Evolutionary conservation across 2,888 invertebrate genomes (phyloP).

Genomic region (Tenthredo amoena): DNA sequence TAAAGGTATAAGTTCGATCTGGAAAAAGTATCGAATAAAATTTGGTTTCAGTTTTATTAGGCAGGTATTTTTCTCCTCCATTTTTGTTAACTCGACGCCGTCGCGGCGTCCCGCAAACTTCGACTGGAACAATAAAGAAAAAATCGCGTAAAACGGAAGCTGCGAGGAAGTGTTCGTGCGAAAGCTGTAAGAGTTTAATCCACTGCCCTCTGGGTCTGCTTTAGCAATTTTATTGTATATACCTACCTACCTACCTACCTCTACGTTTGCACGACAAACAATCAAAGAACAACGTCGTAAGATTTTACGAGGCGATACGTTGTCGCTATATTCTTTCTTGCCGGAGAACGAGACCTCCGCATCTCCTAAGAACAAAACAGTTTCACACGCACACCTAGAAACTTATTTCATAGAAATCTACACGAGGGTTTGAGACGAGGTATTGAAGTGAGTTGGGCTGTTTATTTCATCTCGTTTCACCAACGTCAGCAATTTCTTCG

Average conservation of each 20-base stretch:
- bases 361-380: neutral
- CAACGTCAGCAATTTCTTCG: neutral
- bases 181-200: constrained; percentile 3
- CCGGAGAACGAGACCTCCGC: neutral
- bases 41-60: neutral
- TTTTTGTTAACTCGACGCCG: neutral
- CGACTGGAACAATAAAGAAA: neutral
- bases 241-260: neutral
- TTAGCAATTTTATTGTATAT: neutral
- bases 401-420: neutral
- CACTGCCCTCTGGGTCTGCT: constrained; percentile 29
- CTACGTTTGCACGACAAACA: constrained; percentile 21
- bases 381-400: neutral
- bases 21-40: constrained; percentile 10
- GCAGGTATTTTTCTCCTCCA: neutral
- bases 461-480: neutral
- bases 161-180: neutral
- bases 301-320: constrained; percentile 42
- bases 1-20: neutral
- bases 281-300: constrained; percentile 45
- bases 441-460: neutral
- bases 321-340: neutral
- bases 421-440: neutral
- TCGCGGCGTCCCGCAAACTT: neutral
- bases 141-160: neutral